Percentiles rank a stretch among this genome's conserved stretches.
Conservation (phyloP, 1,140 invertebrate species). For the Drosophila novamexicana region DNA sequence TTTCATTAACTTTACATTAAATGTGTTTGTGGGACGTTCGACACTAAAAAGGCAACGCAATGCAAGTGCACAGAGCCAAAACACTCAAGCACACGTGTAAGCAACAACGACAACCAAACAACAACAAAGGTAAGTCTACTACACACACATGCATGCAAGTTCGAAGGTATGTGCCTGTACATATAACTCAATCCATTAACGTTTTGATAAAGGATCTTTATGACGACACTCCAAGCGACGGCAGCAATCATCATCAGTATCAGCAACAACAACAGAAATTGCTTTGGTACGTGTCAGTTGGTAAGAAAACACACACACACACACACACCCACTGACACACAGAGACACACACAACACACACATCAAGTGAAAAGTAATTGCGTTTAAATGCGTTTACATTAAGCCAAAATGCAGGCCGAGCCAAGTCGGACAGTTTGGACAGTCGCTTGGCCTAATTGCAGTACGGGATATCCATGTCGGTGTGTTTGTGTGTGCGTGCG, state of each 20-base stretch:
- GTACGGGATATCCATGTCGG: background rate
- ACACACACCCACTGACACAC: constrained; percentile 28
- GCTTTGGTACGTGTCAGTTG: constrained; percentile 75
- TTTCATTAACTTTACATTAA: constrained; percentile 79
- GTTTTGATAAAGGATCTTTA: constrained; percentile 84
- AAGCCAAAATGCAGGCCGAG: constrained; percentile 52
- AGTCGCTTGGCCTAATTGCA: constrained; percentile 50
- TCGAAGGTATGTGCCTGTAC: constrained; percentile 7
- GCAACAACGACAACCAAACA: background rate
- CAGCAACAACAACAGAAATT: constrained; percentile 59
- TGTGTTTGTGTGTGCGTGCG: constrained; percentile 1
- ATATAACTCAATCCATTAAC: constrained; percentile 82
- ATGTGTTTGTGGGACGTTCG: constrained; percentile 13
- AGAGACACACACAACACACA: constrained; percentile 29
- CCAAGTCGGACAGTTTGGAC: constrained; percentile 32
- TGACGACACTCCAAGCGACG: constrained; percentile 81
- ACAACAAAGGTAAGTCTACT: constrained; percentile 8
- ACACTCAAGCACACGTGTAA: constrained; percentile 23
- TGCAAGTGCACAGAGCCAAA: constrained; percentile 54
- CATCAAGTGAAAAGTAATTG: constrained; percentile 76
- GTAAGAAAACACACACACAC: constrained; percentile 55
- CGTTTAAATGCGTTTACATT: constrained; percentile 81
- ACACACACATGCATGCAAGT: background rate
- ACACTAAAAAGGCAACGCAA: constrained; percentile 10
- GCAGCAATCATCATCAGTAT: constrained; percentile 76